Conservation (phyloP, 2,888 invertebrate genomes). For the Xanthia togata region DNA sequence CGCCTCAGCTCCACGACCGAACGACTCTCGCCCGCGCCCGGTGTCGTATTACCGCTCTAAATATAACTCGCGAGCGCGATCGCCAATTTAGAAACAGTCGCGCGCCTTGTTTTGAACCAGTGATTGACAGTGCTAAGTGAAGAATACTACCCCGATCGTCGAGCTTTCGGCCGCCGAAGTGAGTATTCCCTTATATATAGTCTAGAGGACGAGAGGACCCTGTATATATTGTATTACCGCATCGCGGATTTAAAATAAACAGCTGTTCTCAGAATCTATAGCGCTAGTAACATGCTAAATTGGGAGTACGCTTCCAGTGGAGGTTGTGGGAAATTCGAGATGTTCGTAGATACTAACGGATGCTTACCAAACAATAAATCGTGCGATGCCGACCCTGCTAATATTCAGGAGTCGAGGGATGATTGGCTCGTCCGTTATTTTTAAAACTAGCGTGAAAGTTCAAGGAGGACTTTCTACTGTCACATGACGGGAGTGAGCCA, state of each 20-base stretch:
- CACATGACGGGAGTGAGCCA: conserved; percentile 50
- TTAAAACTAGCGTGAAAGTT: conserved; percentile 49
- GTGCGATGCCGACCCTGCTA: conserved; percentile 27
- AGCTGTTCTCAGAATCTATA: conserved; percentile 87
- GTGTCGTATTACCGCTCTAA: conserved; percentile 90
- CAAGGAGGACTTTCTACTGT: conserved; percentile 46
- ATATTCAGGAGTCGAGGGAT: conserved; percentile 44
- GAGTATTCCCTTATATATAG: conserved; percentile 78
- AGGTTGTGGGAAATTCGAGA: conserved; percentile 80
- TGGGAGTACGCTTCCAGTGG: conserved; percentile 77
- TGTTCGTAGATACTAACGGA: conserved; percentile 54
- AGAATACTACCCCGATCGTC: conserved; percentile 81
- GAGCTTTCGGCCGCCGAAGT: conserved; percentile 78
- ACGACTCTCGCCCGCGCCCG: conserved; percentile 86
- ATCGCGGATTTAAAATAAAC: conserved; percentile 87
- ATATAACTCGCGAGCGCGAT: conserved; percentile 89
- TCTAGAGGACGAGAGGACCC: conserved; percentile 63
- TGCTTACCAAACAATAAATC: conserved; percentile 12
- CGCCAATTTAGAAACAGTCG: conserved; percentile 89
- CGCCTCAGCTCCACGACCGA: conserved; percentile 83
- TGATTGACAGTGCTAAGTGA: conserved; percentile 90
- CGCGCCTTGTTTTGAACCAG: conserved; percentile 89
- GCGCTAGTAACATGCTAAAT: conserved; percentile 85
- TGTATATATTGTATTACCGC: conserved; percentile 78
- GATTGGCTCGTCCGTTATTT: conserved; percentile 40